Conservation (phyloP, 2,888 invertebrate genomes). For the Hypomecis punctinalis region DNA sequence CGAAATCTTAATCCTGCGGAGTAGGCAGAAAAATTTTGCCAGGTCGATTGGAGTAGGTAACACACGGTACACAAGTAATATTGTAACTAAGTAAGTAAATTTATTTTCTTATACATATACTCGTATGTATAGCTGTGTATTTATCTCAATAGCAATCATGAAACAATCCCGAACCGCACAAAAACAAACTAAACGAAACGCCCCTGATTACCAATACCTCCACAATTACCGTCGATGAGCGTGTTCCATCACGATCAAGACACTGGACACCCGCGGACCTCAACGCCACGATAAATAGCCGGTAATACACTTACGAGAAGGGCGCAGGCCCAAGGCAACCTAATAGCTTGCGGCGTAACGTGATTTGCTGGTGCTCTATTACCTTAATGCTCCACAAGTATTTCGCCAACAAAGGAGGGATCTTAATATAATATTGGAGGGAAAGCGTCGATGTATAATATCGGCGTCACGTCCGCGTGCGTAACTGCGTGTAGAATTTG, state of each 20-base stretch:
- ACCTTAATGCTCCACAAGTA: constrained; percentile 75
- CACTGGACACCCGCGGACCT: constrained; percentile 51
- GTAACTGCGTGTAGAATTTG: constrained; percentile 60
- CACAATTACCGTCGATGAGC: constrained; percentile 51
- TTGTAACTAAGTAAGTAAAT: too few relatives aligned
- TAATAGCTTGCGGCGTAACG: constrained; percentile 74
- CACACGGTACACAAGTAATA: too few relatives aligned
- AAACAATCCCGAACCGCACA: too few relatives aligned
- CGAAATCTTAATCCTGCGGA: too few relatives aligned
- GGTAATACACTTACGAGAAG: constrained; percentile 74
- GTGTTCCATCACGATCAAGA: constrained; percentile 57
- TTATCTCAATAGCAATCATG: too few relatives aligned
- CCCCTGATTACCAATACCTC: constrained; percentile 51
- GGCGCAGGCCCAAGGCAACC: constrained; percentile 34
- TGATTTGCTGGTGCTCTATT: constrained; percentile 77
- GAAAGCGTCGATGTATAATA: constrained; percentile 39
- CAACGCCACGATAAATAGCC: constrained; percentile 77
- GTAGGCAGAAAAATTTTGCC: too few relatives aligned
- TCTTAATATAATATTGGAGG: constrained; percentile 72
- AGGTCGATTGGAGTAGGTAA: too few relatives aligned
- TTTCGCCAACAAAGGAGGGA: constrained; percentile 71
- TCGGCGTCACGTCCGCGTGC: constrained; percentile 50
- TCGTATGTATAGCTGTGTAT: too few relatives aligned
- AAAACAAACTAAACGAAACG: constrained; percentile 34
- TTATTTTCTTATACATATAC: too few relatives aligned